A percentile compares a stretch with the other conserved stretches of the same genome.
These are phyloP conservation scores for Erebia epiphron DNA, from an alignment of 2,888 invertebrate genomes.

Conservation along the genomic window DNA sequence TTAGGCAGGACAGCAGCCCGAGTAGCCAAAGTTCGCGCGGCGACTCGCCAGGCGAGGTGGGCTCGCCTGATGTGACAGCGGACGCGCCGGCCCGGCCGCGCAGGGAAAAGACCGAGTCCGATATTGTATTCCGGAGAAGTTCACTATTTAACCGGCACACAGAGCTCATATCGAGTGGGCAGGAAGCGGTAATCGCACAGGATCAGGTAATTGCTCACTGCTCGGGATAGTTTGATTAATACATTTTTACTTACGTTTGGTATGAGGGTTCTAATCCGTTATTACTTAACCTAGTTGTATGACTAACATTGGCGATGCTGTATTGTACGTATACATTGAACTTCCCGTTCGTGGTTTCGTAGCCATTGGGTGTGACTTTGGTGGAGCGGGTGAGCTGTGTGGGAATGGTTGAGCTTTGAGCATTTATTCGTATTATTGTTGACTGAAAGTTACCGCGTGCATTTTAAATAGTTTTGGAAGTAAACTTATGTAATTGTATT, in stretches of 20 bases:
- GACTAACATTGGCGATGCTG: conserved; percentile 61
- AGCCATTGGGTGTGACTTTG: conserved; percentile 54
- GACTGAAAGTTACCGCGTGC: conserved; percentile 23
- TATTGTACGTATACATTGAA: conserved; percentile 53
- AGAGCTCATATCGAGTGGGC: conserved; percentile 74
- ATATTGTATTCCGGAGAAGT: conserved; percentile 88
- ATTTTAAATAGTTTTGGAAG: conserved; percentile 26
- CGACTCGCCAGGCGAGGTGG: conserved; percentile 65
- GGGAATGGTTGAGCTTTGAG: conserved; percentile 44
- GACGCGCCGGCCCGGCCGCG: conserved; percentile 84
- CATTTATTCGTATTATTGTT: conserved; percentile 19
- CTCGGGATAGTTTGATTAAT: conserved; percentile 76
- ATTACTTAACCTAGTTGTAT: conserved; percentile 60
- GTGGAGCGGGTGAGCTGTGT: conserved; percentile 51
- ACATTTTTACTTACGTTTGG: conserved; percentile 69
- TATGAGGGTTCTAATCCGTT: conserved; percentile 66
- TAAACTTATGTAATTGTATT: conserved; percentile 20
- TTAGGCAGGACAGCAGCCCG: conserved; percentile 67
- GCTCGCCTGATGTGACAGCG: conserved; percentile 69
- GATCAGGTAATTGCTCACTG: conserved; percentile 78
- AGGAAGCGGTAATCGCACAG: conserved; percentile 82
- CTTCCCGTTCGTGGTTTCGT: conserved; percentile 53
- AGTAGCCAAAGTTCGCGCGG: conserved; percentile 73
- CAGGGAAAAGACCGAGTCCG: conserved; percentile 94
- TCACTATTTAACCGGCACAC: conserved; percentile 74